These are phyloP conservation scores for Fopius arisanus DNA, from an alignment of 1,140 invertebrate genomes.

Conservation along the genomic window DNA sequence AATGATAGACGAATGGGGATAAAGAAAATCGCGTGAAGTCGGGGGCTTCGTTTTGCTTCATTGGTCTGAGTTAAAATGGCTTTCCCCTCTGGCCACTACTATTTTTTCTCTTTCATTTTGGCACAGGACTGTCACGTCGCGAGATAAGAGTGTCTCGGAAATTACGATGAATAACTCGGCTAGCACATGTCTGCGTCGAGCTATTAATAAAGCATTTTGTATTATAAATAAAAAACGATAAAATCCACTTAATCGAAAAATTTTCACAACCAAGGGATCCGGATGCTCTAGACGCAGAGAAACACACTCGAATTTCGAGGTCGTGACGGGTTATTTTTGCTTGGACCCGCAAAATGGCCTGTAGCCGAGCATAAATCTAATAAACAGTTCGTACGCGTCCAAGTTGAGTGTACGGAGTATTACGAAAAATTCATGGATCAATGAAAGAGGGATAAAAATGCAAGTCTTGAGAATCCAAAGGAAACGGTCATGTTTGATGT, in stretches of 20 bases:
- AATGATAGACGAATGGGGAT: not conserved
- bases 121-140: too few species aligned
- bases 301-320: conserved; percentile 36
- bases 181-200: too few species aligned
- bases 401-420: not conserved
- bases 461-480: too few species aligned
- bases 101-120: too few species aligned
- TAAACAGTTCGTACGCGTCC: not conserved
- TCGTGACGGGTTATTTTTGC: conserved; percentile 39
- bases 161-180: too few species aligned
- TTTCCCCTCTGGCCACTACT: too few species aligned
- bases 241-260: not conserved
- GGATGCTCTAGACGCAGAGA: not conserved
- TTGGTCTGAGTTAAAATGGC: not conserved
- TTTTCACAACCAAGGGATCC: not conserved
- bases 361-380: not conserved
- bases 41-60: conserved; percentile 2
- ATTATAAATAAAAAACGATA: too few species aligned
- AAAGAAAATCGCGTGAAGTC: not conserved
- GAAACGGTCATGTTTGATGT: too few species aligned
- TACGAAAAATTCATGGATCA: not conserved
- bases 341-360: conserved; percentile 33
- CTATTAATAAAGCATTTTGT: too few species aligned
- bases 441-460: too few species aligned
- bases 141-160: too few species aligned